These are phyloP conservation scores for Callionymus lyra DNA, from an alignment of 2,113 vertebrate genomes.

Conservation along the genomic window DNA sequence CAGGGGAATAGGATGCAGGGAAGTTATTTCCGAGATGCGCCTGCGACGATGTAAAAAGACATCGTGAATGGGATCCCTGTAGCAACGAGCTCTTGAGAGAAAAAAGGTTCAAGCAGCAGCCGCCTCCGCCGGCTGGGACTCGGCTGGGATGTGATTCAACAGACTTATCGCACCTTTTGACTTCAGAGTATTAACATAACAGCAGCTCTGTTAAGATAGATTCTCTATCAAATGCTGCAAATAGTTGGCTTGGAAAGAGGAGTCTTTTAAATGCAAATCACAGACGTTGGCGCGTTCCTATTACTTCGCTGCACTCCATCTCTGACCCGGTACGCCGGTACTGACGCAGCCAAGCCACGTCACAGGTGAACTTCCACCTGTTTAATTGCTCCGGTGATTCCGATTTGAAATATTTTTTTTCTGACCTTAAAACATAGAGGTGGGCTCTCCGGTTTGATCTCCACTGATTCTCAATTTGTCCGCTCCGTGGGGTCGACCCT, in stretches of 20 bases:
- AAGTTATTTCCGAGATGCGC: slow-evolving; percentile 28
- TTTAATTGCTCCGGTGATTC: slow-evolving; percentile 28
- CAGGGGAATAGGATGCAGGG: slow-evolving; percentile 10
- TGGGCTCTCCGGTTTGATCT: slow-evolving; percentile 26
- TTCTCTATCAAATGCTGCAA: slow-evolving; percentile 20
- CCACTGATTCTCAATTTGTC: slow-evolving; percentile 45
- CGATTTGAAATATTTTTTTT: slow-evolving; percentile 8
- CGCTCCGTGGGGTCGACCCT: slow-evolving; percentile 45
- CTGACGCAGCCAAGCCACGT: slow-evolving; percentile 13
- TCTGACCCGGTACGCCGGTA: slow-evolving; percentile 15
- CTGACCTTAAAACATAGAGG: slow-evolving; percentile 15
- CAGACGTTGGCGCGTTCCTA: slow-evolving; percentile 20
- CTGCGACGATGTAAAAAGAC: slow-evolving; percentile 32
- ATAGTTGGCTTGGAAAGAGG: slow-evolving; percentile 13
- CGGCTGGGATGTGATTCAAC: slow-evolving; percentile 31
- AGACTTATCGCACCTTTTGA: slow-evolving; percentile 37
- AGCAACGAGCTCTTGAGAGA: slow-evolving; percentile 37
- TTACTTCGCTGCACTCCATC: slow-evolving; percentile 10
- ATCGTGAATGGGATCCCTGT: slow-evolving; percentile 35
- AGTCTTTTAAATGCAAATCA: slow-evolving; percentile 45
- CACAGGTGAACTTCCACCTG: slow-evolving; percentile 1
- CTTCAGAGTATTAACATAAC: slow-evolving; percentile 6
- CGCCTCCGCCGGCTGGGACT: slow-evolving; percentile 19
- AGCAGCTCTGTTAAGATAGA: slow-evolving; percentile 25
- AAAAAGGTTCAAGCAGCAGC: slow-evolving; percentile 35